These are phyloP conservation scores for Ophion slaviceki DNA, from an alignment of 2,888 invertebrate genomes.

Conservation along the genomic window DNA sequence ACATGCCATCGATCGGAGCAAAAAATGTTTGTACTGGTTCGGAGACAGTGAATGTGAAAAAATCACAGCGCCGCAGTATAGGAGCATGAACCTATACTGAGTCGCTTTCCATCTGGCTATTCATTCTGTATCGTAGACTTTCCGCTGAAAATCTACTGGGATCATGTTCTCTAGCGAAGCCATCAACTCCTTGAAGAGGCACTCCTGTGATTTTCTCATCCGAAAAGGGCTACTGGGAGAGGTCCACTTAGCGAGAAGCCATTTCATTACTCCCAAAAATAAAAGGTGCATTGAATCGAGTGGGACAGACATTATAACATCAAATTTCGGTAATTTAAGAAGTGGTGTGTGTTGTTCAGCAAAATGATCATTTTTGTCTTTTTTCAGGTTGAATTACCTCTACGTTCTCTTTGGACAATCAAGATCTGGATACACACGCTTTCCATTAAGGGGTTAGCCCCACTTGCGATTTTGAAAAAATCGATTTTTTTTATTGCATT, in stretches of 20 bases:
- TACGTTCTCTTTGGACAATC: slow-evolving; percentile 49
- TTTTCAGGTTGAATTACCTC: slow-evolving; percentile 48
- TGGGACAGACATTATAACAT: slow-evolving; percentile 46
- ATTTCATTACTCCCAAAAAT: slow-evolving; percentile 57
- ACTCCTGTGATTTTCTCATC: slow-evolving; percentile 4
- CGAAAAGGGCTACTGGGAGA: slow-evolving; percentile 6
- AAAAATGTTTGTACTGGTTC: slow-evolving; percentile 54
- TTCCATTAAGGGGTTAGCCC: slow-evolving; percentile 40
- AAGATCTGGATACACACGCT: slow-evolving; percentile 60
- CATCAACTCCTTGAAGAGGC: too few species aligned
- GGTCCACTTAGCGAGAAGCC: slow-evolving; percentile 48
- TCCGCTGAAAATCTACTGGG: slow-evolving; percentile 63
- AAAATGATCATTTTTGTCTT: slow-evolving; percentile 42
- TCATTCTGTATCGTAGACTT: slow-evolving; percentile 41
- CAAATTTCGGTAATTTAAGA: slow-evolving; percentile 34
- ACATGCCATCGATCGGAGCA: slow-evolving; percentile 43
- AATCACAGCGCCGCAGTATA: slow-evolving; percentile 55
- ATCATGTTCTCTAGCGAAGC: slow-evolving; percentile 9
- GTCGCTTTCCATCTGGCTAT: slow-evolving; percentile 65
- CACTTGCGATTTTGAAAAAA: too few species aligned
- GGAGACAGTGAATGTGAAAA: slow-evolving; percentile 24
- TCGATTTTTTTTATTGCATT: too few species aligned
- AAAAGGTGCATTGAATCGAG: slow-evolving; percentile 60
- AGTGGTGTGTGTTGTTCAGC: slow-evolving; percentile 8
- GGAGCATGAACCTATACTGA: slow-evolving; percentile 62